phyloP scores from a whole-genome alignment of 92 coral and sea anemone genomes.

The Epizoanthus stellaris region DNA sequence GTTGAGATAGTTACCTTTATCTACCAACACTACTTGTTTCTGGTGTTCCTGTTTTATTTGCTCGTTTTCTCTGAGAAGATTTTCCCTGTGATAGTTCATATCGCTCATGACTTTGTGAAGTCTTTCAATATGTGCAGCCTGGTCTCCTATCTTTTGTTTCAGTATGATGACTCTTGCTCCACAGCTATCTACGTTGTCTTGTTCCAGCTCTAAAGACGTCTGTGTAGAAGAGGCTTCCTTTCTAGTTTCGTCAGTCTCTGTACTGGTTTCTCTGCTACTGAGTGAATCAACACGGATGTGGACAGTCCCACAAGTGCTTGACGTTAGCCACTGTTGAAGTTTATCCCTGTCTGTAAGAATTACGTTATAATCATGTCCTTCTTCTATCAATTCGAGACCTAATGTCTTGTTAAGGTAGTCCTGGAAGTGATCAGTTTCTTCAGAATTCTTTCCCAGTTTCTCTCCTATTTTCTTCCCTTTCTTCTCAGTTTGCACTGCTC shows the following conservation, averaged over 20 bases:
- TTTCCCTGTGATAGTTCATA: neutral
- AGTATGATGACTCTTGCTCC: conserved; percentile 57
- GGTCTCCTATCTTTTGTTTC: conserved; percentile 63
- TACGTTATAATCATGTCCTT: conserved; percentile 17
- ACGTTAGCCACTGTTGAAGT: conserved; percentile 67
- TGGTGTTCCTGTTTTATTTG: conserved; percentile 9
- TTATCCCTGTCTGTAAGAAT: conserved; percentile 69
- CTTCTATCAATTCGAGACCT: conserved; percentile 65
- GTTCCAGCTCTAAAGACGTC: neutral
- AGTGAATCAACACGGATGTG: neutral
- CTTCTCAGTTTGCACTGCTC: neutral
- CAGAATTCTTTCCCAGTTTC: neutral
- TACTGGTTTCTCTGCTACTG: neutral
- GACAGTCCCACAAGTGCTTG: conserved; percentile 59
- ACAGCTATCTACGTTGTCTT: neutral
- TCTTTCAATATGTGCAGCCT: conserved; percentile 52
- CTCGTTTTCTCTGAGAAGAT: conserved; percentile 22
- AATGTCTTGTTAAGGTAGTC: conserved; percentile 20
- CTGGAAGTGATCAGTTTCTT: conserved; percentile 5
- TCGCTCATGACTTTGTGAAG: conserved; percentile 27
- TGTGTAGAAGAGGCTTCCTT: neutral
- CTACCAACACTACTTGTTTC: neutral
- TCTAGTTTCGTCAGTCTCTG: neutral
- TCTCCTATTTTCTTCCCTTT: neutral
- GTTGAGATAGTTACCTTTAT: conserved; percentile 9